phyloP scores from a whole-genome alignment of 2,797 vertebrate species.

The Sebastes diploproa region DNA sequence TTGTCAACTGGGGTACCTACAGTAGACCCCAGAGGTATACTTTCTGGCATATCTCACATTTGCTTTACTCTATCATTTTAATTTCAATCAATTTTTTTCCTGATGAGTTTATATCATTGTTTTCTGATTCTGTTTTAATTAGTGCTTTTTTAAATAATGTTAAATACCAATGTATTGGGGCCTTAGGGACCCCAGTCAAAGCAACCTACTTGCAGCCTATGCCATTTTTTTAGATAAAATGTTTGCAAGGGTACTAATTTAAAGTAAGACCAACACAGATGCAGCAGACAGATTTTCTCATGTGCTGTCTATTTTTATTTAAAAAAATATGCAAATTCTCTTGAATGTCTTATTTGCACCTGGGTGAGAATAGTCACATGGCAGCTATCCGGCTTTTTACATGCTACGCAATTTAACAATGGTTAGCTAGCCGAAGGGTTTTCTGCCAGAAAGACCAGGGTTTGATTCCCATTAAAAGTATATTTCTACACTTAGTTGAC shows the following conservation, averaged over 20 bases:
- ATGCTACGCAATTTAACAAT: neutral
- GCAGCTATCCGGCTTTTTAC: neutral
- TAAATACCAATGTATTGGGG: neutral
- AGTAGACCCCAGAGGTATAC: neutral
- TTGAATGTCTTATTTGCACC: rapidly evolving
- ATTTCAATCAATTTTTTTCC: neutral
- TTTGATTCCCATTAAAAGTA: too few relatives aligned
- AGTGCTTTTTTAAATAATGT: neutral
- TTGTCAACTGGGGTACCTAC: neutral
- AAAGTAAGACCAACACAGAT: neutral
- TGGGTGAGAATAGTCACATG: neutral
- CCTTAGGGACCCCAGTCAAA: rapidly evolving
- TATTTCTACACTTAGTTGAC: too few relatives aligned
- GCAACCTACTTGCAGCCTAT: neutral
- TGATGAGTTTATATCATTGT: too few relatives aligned
- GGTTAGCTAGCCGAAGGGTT: neutral
- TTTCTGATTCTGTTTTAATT: neutral
- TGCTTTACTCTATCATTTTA: rapidly evolving
- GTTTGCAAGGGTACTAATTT: too few relatives aligned
- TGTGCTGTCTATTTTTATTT: neutral
- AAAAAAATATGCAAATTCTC: neutral
- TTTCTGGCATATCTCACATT: neutral
- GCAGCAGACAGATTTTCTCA: neutral
- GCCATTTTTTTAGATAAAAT: rapidly evolving
- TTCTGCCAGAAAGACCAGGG: too few relatives aligned